Percentiles rank a stretch among this genome's conserved stretches.
phyloP scores from a whole-genome alignment of 2,888 invertebrate genomes.

The Lasioglossum oenotherae region DNA sequence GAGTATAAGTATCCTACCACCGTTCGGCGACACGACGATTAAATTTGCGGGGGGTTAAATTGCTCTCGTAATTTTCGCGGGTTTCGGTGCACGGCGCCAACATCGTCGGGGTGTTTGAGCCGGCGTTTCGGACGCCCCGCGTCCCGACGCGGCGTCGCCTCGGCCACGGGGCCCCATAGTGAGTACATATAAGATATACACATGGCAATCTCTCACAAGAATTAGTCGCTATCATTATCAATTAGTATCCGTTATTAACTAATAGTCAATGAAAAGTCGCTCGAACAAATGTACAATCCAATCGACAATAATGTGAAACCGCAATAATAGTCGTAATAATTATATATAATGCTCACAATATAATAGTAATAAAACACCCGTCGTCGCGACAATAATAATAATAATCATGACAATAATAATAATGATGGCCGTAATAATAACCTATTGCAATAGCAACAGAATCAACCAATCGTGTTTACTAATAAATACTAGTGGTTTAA shows the following conservation, averaged over 20 bases:
- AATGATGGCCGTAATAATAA: conserved; percentile 52
- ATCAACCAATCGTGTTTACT: conserved; percentile 71
- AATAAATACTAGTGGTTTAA: conserved; percentile 77
- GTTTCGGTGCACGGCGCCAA: conserved; percentile 68
- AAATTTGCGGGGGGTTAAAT: conserved; percentile 9
- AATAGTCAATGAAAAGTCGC: conserved; percentile 80
- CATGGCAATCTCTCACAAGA: conserved; percentile 84
- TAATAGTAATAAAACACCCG: conserved; percentile 44
- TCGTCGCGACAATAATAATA: conserved; percentile 53
- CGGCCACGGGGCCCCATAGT: conserved; percentile 79
- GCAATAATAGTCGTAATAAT: conserved; percentile 49
- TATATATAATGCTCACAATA: conserved; percentile 52
- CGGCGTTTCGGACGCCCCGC: conserved; percentile 82
- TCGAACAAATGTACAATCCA: conserved; percentile 75
- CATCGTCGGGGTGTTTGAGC: conserved; percentile 77
- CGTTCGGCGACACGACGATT: conserved; percentile 46
- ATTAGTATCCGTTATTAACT: conserved; percentile 82
- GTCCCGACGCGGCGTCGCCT: conserved; percentile 67
- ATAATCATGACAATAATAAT: conserved; percentile 66
- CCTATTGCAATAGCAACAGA: conserved; percentile 60
- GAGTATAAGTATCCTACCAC: conserved; percentile 10
- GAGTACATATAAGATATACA: conserved; percentile 84
- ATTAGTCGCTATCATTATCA: conserved; percentile 83
- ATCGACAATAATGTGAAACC: conserved; percentile 70
- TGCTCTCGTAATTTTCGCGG: conserved; percentile 28